Conservation (phyloP, 2,113 vertebrate genomes). For the Polypterus bichir region DNA sequence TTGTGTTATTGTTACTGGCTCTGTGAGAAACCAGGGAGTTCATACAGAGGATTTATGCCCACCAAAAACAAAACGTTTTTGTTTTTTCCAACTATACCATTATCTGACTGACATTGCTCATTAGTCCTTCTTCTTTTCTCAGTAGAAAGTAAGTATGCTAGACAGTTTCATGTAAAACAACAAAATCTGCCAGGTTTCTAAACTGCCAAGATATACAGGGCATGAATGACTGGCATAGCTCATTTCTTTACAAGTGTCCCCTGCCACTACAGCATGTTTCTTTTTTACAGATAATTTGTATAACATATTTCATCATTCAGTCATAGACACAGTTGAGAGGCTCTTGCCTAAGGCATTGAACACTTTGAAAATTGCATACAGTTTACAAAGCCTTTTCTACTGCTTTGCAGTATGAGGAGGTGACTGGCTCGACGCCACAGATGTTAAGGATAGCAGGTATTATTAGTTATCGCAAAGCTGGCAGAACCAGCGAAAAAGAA, state of each 20-base stretch:
- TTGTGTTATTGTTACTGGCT: too few species aligned
- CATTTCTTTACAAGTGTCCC: constrained; percentile 75
- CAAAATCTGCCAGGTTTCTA: neutral
- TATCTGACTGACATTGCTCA: neutral
- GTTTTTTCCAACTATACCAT: neutral
- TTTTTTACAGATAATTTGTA: constrained; percentile 81
- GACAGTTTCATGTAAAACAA: neutral
- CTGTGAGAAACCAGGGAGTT: too few species aligned
- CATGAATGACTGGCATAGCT: constrained; percentile 65
- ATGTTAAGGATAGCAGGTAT: too few species aligned
- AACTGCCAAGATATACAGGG: constrained; percentile 19
- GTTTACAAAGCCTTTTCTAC: constrained; percentile 67
- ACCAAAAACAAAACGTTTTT: too few species aligned
- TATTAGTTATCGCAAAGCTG: too few species aligned
- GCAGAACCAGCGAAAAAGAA: too few species aligned
- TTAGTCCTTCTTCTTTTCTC: neutral
- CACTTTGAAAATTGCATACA: constrained; percentile 78
- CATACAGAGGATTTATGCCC: too few species aligned
- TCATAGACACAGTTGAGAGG: constrained; percentile 79
- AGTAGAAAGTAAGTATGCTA: neutral
- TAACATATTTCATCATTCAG: constrained; percentile 83
- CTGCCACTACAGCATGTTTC: constrained; percentile 72
- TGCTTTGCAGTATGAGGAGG: constrained; percentile 72
- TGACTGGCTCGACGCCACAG: constrained; percentile 46
- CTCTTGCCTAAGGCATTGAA: constrained; percentile 79